A percentile compares a stretch with the other conserved stretches of the same genome.
Evolutionary conservation across 2,888 invertebrate species (phyloP).

Genomic region (Tenodera sinensis): DNA sequence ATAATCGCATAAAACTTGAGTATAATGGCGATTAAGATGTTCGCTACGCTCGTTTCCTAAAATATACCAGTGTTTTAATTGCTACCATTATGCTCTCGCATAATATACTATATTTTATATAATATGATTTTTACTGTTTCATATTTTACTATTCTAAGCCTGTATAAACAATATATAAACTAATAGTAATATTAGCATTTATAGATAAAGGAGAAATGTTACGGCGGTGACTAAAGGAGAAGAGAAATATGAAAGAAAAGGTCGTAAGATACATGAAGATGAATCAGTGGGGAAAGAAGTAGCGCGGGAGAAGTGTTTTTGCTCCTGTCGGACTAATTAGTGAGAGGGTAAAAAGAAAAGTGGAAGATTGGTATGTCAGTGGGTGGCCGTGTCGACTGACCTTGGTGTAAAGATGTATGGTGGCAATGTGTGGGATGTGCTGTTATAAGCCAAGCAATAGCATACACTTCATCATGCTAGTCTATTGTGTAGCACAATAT

Average conservation of each 20-base stretch:
- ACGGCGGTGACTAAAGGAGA: background rate
- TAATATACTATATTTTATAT: no score
- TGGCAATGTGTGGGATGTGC: background rate
- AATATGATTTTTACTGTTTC: no score
- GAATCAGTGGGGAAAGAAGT: background rate
- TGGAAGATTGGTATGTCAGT: background rate
- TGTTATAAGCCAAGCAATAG: background rate
- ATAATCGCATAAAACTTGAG: no score
- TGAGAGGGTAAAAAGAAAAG: background rate
- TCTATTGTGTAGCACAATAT: no score
- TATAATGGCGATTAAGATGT: no score
- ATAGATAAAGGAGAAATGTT: no score
- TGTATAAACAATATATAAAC: no score
- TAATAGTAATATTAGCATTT: no score
- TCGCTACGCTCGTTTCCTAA: no score
- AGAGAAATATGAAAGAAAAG: background rate
- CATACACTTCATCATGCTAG: background rate
- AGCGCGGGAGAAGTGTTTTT: background rate
- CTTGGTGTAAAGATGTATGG: background rate
- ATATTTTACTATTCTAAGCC: no score
- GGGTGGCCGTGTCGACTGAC: background rate
- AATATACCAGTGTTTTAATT: no score
- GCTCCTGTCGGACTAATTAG: background rate
- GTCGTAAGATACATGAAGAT: background rate
- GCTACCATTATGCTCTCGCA: no score